Conservation (phyloP, 2,797 vertebrate species). For the Scolopax bukidnonensis region DNA sequence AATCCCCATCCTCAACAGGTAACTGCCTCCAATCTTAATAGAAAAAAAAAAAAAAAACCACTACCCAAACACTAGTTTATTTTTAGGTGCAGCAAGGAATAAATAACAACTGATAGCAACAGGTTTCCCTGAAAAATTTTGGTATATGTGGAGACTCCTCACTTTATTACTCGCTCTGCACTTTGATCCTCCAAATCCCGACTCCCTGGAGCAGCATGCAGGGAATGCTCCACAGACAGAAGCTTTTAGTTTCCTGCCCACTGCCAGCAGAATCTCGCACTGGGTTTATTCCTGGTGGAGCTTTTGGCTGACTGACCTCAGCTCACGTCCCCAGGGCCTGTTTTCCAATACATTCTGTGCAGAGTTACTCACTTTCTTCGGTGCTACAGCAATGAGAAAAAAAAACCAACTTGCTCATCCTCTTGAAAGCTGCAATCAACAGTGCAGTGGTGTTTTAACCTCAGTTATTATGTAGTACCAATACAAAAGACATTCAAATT, state of each 20-base stretch:
- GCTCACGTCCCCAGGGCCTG: background rate
- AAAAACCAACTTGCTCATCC: background rate
- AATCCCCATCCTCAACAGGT: background rate
- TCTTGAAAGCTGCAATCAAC: background rate
- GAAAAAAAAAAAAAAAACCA: background rate
- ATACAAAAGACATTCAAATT: background rate
- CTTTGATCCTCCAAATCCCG: constrained; percentile 43
- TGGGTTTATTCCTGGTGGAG: constrained; percentile 47
- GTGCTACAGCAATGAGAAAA: background rate
- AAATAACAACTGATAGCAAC: background rate
- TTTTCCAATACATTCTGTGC: constrained; percentile 40
- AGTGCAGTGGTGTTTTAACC: background rate
- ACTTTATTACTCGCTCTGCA: background rate
- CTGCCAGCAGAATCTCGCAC: constrained; percentile 8
- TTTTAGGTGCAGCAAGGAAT: background rate
- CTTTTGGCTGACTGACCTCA: constrained; percentile 44
- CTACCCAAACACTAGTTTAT: background rate
- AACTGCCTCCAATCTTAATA: background rate
- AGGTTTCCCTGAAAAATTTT: background rate
- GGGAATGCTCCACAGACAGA: constrained; percentile 34
- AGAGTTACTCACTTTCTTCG: background rate
- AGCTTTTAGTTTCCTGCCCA: background rate
- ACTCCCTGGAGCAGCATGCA: background rate
- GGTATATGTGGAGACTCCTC: background rate
- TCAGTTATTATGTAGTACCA: background rate